Percentiles rank a stretch among this genome's conserved stretches.
phyloP scores from a whole-genome alignment of 2,888 invertebrate genomes.

The Mystacides longicornis region DNA sequence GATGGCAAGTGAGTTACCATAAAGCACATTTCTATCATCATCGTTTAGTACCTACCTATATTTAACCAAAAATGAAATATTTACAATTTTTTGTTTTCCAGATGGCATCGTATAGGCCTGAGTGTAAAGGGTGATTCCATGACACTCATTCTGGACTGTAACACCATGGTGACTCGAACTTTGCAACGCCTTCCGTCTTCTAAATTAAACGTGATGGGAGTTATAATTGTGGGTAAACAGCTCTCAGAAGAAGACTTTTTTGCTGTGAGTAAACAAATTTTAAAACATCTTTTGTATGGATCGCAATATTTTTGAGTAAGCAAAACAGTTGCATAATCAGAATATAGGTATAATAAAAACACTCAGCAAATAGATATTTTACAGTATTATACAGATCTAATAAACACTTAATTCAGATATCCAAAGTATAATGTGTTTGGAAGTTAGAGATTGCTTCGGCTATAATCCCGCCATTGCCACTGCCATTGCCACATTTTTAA shows the following conservation, averaged over 20 bases:
- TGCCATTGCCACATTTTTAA: no score
- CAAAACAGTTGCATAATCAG: no score
- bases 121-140: conserved; percentile 76
- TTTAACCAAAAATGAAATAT: neutral
- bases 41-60: neutral
- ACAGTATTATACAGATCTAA: no score
- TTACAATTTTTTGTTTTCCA: no score
- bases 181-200: conserved; percentile 54
- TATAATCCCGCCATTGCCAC: no score
- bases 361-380: no score
- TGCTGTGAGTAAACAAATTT: conserved; percentile 38
- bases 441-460: no score
- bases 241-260: conserved; percentile 63
- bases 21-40: neutral
- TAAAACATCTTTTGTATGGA: no score
- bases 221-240: conserved; percentile 69
- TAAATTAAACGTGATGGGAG: conserved; percentile 61
- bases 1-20: conserved; percentile 60
- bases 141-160: conserved; percentile 70
- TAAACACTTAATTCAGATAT: no score
- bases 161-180: conserved; percentile 48
- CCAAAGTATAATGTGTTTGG: no score
- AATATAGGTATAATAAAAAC: no score
- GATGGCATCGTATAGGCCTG: conserved; percentile 79
- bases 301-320: no score